Percentiles rank a stretch among this genome's conserved stretches.
Conservation (phyloP, 2,797 vertebrate species). For the Rhincodon typus region DNA sequence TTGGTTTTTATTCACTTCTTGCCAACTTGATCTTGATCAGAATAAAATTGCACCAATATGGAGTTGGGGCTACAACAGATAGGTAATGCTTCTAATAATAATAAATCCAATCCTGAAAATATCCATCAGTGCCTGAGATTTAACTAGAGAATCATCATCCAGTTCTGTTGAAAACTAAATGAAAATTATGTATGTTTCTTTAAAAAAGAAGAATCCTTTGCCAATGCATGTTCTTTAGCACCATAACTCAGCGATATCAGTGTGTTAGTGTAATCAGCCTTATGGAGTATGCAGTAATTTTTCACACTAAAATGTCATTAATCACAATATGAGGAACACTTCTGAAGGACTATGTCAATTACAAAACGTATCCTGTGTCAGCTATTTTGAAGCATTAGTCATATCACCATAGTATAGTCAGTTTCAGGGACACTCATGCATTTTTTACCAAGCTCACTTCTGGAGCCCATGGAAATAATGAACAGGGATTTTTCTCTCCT, state of each 20-base stretch:
- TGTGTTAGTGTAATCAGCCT: neutral
- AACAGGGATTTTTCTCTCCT: neutral
- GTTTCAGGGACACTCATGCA: neutral
- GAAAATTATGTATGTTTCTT: neutral
- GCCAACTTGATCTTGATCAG: neutral
- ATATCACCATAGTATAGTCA: neutral
- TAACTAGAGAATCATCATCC: neutral
- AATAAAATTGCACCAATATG: neutral
- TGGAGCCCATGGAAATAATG: neutral
- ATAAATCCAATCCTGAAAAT: neutral
- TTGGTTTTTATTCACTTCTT: neutral
- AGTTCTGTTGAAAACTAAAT: neutral
- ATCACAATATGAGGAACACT: neutral
- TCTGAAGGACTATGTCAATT: neutral
- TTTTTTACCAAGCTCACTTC: neutral
- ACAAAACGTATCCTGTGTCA: neutral
- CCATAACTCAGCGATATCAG: neutral
- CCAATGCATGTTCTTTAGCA: neutral
- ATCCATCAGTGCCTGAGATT: neutral
- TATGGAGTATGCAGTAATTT: neutral
- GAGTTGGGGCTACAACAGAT: neutral
- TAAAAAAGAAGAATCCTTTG: neutral
- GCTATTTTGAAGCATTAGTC: conserved; percentile 17
- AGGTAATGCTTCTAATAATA: neutral
- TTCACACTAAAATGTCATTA: neutral